Evolutionary conservation across 1,140 invertebrate species (phyloP).

Genomic region (Halotydeus destructor): DNA sequence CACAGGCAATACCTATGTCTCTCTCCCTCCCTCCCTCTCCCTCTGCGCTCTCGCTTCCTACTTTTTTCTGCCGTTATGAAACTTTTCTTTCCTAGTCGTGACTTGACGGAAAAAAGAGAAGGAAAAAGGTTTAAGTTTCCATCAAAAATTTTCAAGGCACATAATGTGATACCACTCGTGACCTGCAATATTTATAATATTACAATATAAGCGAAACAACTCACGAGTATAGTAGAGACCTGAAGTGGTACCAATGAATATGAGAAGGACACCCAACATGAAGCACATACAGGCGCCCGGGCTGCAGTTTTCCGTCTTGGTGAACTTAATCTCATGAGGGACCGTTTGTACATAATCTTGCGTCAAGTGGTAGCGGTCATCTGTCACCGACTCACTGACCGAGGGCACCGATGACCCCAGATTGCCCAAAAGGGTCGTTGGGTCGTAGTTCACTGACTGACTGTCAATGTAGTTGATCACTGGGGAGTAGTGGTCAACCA

Average conservation of each 20-base stretch:
- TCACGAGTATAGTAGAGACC: conserved; percentile 70
- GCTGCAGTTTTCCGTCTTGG: conserved; percentile 14
- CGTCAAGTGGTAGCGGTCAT: too few species aligned
- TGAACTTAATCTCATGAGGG: conserved; percentile 18
- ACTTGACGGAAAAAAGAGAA: not conserved
- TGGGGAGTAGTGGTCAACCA: too few species aligned
- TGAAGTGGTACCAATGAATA: conserved; percentile 51
- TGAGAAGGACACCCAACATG: conserved; percentile 52
- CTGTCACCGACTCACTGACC: too few species aligned
- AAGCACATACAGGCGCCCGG: conserved; percentile 43
- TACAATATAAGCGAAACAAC: conserved; percentile 25
- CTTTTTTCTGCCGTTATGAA: too few species aligned
- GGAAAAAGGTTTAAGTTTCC: not conserved
- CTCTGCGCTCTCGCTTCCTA: too few species aligned
- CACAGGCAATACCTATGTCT: too few species aligned
- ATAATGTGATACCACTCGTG: not conserved
- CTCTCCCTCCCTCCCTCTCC: too few species aligned
- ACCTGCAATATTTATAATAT: not conserved
- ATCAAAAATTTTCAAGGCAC: not conserved
- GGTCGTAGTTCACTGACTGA: too few species aligned
- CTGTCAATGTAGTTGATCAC: too few species aligned
- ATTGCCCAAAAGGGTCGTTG: too few species aligned
- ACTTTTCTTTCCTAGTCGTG: not conserved
- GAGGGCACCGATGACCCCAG: too few species aligned
- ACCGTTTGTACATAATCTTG: too few species aligned